Conservation (phyloP, 2,113 vertebrate species). For the Bambusicola thoracicus region DNA sequence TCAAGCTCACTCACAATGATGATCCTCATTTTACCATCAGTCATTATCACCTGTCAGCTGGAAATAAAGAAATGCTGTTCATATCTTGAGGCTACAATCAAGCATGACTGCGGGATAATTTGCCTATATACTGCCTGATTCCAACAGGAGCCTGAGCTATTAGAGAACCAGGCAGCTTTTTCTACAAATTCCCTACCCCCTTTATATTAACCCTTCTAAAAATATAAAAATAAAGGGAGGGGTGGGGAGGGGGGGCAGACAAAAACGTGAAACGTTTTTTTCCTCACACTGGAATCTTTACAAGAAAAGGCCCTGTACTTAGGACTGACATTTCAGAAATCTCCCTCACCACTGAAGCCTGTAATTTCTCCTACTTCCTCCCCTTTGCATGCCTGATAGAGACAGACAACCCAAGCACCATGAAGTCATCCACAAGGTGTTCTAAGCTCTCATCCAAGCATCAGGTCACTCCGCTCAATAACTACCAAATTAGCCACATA, state of each 20-base stretch:
- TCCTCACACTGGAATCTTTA: not conserved
- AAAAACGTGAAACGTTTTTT: not conserved
- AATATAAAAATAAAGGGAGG: no score
- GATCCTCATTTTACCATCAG: constrained; percentile 17
- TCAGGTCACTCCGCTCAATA: not conserved
- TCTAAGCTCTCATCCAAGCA: not conserved
- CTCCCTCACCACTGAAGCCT: not conserved
- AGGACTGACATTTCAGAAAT: not conserved
- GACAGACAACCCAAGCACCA: not conserved
- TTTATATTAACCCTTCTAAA: not conserved
- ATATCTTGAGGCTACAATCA: not conserved
- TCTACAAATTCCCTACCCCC: not conserved
- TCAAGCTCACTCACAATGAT: not conserved
- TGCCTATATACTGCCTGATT: not conserved
- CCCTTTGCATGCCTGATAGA: fast-evolving
- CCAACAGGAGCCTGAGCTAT: not conserved
- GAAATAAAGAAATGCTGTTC: constrained; percentile 30
- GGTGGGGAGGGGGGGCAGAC: no score
- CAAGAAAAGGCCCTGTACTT: not conserved
- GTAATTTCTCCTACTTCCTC: not conserved
- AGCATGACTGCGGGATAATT: constrained; percentile 7
- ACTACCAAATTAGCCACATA: not conserved
- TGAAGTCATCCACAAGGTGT: not conserved
- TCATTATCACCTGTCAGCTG: constrained; percentile 7
- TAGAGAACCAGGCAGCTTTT: not conserved